Evolutionary conservation across 2,797 vertebrate species (phyloP).

Genomic region (Okamejei kenojei): DNA sequence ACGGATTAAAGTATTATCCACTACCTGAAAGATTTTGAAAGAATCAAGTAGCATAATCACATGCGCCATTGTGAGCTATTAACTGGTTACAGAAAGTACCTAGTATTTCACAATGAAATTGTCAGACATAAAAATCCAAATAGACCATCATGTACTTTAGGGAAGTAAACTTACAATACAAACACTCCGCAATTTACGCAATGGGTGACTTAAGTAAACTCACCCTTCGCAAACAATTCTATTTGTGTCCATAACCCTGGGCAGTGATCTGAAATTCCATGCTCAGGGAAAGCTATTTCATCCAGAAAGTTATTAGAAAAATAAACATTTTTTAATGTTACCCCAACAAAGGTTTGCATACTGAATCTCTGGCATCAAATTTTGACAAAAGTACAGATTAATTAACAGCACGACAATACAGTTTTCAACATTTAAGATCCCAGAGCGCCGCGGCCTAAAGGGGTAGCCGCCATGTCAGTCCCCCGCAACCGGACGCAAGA

Average conservation of each 20-base stretch:
- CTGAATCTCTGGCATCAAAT: neutral
- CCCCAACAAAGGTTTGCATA: neutral
- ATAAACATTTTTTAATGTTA: neutral
- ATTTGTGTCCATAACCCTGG: too few relatives aligned
- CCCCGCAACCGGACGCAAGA: too few relatives aligned
- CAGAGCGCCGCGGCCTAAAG: too few relatives aligned
- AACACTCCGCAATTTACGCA: too few relatives aligned
- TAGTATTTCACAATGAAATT: neutral
- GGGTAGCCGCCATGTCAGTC: too few relatives aligned
- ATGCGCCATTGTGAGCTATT: neutral
- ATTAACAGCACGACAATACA: neutral
- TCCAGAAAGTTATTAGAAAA: neutral
- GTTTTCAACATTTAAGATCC: neutral
- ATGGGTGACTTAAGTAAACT: too few relatives aligned
- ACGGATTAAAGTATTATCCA: neutral
- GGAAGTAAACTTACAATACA: neutral
- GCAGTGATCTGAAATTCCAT: neutral
- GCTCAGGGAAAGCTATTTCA: neutral
- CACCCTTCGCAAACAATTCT: too few relatives aligned
- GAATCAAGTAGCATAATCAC: neutral
- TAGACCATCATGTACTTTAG: neutral
- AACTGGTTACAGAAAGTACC: neutral
- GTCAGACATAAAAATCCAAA: neutral
- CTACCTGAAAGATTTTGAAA: neutral
- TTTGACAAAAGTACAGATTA: neutral